Conservation (phyloP, 2,113 vertebrate genomes). For the Ranitomeya imitator region DNA sequence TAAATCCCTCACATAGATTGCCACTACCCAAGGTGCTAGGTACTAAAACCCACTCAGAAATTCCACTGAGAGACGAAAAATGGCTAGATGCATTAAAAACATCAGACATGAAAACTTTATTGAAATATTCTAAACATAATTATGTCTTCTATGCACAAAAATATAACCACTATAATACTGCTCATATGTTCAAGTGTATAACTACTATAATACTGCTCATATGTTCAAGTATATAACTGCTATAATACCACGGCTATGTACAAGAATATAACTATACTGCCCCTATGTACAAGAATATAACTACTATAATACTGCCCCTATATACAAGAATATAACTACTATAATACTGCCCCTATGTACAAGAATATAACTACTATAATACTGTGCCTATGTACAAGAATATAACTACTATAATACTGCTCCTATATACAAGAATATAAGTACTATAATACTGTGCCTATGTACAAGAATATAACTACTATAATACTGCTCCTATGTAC, state of each 20-base stretch:
- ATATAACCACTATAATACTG: neutral
- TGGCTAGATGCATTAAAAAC: too few species aligned
- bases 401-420: slow-evolving; percentile 7
- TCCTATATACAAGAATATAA: neutral
- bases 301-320: too few species aligned
- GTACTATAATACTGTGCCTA: slow-evolving; percentile 3
- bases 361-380: slow-evolving; percentile 10
- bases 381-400: neutral
- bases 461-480: slow-evolving; percentile 6
- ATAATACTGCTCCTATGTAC: slow-evolving; percentile 5
- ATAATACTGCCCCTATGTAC: neutral
- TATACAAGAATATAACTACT: too few species aligned
- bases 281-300: too few species aligned
- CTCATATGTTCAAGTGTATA: neutral
- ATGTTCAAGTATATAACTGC: slow-evolving; percentile 8
- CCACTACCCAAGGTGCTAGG: too few species aligned
- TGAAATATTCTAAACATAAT: too few species aligned
- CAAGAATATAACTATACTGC: too few species aligned
- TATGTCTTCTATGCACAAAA: neutral
- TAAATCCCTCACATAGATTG: too few species aligned
- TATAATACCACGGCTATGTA: neutral
- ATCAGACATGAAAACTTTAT: too few species aligned
- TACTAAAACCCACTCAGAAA: too few species aligned
- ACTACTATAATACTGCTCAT: neutral
- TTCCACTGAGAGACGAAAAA: too few species aligned